A percentile compares a stretch with the other conserved stretches of the same genome.
These are phyloP conservation scores for Linurgus olivaceus DNA, from an alignment of 2,797 vertebrate species.

Conservation along the genomic window DNA sequence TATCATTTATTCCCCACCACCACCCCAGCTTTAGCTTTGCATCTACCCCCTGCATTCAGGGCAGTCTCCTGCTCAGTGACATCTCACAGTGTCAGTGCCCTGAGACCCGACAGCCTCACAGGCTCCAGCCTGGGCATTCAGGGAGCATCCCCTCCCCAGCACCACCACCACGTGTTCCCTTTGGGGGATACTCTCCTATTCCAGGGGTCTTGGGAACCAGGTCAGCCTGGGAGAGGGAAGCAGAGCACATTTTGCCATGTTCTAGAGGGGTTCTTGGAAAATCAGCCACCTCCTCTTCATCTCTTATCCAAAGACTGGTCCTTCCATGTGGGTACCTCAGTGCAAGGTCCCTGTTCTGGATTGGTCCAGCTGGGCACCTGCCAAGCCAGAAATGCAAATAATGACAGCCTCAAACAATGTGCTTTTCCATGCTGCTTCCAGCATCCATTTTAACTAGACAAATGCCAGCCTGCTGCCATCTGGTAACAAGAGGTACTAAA, in stretches of 20 bases:
- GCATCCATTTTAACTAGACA: slow-evolving; percentile 49
- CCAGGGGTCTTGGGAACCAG: neutral
- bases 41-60: neutral
- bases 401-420: slow-evolving; percentile 22
- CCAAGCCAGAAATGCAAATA: slow-evolving; percentile 32
- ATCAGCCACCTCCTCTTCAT: neutral
- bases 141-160: neutral
- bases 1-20: slow-evolving; percentile 58
- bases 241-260: neutral
- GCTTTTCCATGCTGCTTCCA: slow-evolving; percentile 2
- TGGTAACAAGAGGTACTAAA: slow-evolving; percentile 29
- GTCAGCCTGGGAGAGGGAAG: neutral
- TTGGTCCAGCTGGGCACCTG: neutral
- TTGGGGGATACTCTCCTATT: neutral
- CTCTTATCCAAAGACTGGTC: neutral
- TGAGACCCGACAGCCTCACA: rapidly evolving
- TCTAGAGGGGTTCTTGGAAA: neutral
- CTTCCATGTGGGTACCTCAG: neutral
- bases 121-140: neutral
- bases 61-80: neutral
- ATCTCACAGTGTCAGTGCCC: neutral
- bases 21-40: neutral
- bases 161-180: neutral
- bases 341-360: neutral
- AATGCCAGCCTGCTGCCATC: slow-evolving; percentile 48